A percentile compares a stretch with the other conserved stretches of the same genome.
These are phyloP conservation scores for Callinectes sapidus DNA, from an alignment of 2,888 invertebrate genomes.

Conservation along the genomic window DNA sequence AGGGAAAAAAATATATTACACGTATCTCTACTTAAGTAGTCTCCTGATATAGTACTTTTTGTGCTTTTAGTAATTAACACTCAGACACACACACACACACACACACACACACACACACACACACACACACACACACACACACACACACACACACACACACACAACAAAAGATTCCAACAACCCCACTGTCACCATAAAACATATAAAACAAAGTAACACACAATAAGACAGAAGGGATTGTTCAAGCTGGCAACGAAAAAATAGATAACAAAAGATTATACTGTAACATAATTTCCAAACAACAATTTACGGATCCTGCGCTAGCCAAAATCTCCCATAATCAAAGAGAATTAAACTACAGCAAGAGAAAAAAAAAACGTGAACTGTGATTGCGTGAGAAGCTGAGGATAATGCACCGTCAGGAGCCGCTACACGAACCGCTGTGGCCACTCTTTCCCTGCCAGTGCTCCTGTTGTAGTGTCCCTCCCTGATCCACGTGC, in stretches of 20 bases:
- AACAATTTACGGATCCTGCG: background rate
- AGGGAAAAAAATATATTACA: background rate
- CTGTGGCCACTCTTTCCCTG: background rate
- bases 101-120: conserved; percentile 9
- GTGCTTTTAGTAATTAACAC: background rate
- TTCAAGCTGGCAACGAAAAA: background rate
- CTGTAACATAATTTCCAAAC: background rate
- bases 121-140: background rate
- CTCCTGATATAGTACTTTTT: background rate
- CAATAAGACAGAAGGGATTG: background rate
- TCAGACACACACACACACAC: conserved; percentile 20
- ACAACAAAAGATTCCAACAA: background rate
- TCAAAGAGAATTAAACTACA: background rate
- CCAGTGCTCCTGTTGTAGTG: background rate
- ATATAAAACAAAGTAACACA: background rate
- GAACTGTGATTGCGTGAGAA: conserved; percentile 29
- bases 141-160: conserved; percentile 2
- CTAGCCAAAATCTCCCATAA: background rate
- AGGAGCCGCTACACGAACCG: background rate
- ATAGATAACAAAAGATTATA: background rate
- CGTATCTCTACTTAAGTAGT: background rate
- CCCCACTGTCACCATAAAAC: background rate
- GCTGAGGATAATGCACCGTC: background rate
- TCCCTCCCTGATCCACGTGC: background rate
- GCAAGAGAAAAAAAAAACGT: background rate